These are phyloP conservation scores for Lutjanus campechanus DNA, from an alignment of 2,797 vertebrate species.

Conservation along the genomic window DNA sequence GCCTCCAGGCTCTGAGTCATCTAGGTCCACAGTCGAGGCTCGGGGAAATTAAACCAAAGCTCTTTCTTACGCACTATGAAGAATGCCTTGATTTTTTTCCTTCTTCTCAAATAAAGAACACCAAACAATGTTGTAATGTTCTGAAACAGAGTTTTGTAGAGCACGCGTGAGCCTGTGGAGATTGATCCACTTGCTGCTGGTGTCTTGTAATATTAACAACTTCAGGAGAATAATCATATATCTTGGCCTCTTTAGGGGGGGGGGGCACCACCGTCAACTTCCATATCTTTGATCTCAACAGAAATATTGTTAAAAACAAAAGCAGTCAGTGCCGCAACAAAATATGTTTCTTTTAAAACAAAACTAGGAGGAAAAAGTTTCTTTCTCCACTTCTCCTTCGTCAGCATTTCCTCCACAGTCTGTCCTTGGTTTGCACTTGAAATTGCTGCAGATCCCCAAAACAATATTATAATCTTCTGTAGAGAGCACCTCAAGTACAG, in stretches of 20 bases:
- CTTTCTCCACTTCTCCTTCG: not conserved
- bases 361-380: not conserved
- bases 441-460: slow-evolving; percentile 21
- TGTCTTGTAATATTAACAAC: slow-evolving; percentile 11
- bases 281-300: slow-evolving; percentile 10
- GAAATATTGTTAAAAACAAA: slow-evolving; percentile 16
- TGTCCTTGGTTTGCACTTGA: slow-evolving; percentile 36
- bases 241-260: not conserved
- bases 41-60: slow-evolving; percentile 44
- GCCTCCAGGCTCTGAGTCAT: slow-evolving; percentile 45
- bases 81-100: slow-evolving; percentile 14
- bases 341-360: slow-evolving; percentile 7
- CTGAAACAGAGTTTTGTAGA: slow-evolving; percentile 23
- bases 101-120: slow-evolving; percentile 6
- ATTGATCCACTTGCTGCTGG: slow-evolving; percentile 10
- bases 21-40: slow-evolving; percentile 21
- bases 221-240: not conserved
- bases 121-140: slow-evolving; percentile 14
- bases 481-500: not conserved
- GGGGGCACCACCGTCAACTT: not conserved
- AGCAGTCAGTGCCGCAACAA: not conserved
- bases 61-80: slow-evolving; percentile 1
- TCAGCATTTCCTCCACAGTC: slow-evolving; percentile 25
- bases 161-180: not conserved
- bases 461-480: slow-evolving; percentile 15